These are phyloP conservation scores for Kobus ellipsiprymnus DNA, from an alignment of 2,113 vertebrate species.

Conservation along the genomic window DNA sequence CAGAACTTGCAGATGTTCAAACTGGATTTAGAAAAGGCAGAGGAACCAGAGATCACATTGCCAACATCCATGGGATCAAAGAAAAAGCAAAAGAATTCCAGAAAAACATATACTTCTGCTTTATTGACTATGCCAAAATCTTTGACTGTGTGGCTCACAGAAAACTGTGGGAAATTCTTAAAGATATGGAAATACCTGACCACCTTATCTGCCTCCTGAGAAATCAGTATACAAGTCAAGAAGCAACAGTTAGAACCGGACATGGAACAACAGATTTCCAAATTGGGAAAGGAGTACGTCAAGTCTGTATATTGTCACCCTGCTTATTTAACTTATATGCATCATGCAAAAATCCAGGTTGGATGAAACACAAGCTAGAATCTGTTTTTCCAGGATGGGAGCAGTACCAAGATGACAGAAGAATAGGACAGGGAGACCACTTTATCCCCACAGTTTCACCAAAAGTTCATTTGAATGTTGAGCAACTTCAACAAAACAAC, in stretches of 20 bases:
- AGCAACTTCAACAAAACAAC: neutral
- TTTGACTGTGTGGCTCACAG: neutral
- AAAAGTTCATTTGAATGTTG: neutral
- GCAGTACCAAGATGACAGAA: neutral
- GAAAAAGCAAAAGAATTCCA: neutral
- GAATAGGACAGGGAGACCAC: neutral
- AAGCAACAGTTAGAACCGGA: neutral
- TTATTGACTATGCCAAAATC: neutral
- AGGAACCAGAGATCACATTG: neutral
- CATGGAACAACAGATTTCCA: neutral
- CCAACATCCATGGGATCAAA: neutral
- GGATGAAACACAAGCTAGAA: neutral
- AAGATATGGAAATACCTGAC: neutral
- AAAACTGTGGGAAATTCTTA: neutral
- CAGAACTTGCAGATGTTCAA: neutral
- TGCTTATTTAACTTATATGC: neutral
- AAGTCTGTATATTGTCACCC: neutral
- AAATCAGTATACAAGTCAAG: neutral
- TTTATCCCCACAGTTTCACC: neutral
- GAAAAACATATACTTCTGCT: neutral
- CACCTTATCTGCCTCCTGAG: neutral
- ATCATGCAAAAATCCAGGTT: neutral
- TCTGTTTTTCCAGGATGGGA: neutral
- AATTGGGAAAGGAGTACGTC: neutral
- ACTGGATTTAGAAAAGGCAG: neutral